phyloP scores from a whole-genome alignment of 2,113 vertebrate genomes.

The Lophochroa leadbeateri region DNA sequence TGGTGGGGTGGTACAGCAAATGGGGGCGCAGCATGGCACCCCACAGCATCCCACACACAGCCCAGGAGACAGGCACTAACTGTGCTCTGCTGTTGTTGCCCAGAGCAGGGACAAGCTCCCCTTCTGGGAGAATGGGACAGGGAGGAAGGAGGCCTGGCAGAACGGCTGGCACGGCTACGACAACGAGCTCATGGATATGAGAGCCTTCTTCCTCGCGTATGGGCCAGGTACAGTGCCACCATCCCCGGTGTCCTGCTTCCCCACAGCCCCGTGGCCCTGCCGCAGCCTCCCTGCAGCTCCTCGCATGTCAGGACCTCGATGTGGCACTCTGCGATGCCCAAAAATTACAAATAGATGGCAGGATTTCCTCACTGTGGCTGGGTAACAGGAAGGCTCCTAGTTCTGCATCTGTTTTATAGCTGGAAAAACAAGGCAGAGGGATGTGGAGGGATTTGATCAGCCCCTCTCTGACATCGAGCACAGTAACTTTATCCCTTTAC shows the following conservation, averaged over 20 bases:
- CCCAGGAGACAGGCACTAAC: neutral
- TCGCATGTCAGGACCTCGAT: neutral
- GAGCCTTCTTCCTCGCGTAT: constrained; percentile 88
- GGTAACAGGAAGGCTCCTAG: neutral
- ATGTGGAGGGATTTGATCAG: neutral
- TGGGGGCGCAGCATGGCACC: neutral
- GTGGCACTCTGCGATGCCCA: neutral
- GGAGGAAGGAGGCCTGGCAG: constrained; percentile 83
- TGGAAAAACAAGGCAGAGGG: neutral
- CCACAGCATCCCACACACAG: neutral
- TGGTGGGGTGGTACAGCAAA: neutral
- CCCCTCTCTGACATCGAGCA: neutral
- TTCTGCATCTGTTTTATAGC: neutral
- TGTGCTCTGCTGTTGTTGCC: accelerated
- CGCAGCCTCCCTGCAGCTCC: neutral
- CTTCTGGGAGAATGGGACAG: constrained; percentile 87
- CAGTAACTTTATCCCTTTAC: neutral
- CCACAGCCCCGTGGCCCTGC: neutral
- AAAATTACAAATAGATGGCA: neutral
- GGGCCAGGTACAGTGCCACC: constrained; percentile 84
- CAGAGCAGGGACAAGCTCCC: constrained; percentile 88
- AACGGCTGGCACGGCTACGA: constrained; percentile 95
- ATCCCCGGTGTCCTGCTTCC: neutral
- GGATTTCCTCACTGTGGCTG: neutral
- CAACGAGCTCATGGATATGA: constrained; percentile 92